Conservation (phyloP, 2,888 invertebrate genomes). For the Iphiclides podalirius region DNA sequence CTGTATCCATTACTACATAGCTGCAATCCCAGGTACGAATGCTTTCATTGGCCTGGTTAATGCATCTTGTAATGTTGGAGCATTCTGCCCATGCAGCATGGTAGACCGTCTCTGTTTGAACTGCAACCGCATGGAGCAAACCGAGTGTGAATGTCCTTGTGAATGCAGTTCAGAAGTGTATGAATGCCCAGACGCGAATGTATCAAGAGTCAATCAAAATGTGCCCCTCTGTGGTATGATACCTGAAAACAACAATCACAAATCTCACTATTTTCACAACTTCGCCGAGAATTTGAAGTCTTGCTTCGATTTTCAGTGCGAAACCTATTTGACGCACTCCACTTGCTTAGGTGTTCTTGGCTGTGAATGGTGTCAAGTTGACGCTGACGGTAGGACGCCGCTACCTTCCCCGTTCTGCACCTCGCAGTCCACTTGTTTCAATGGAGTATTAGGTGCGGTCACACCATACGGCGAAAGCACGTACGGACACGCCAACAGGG, state of each 20-base stretch:
- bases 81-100: constrained; percentile 96
- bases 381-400: constrained; percentile 85
- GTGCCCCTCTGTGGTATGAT: constrained; percentile 68
- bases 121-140: constrained; percentile 96
- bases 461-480: constrained; percentile 90
- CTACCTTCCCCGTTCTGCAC: constrained; percentile 89
- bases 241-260: constrained; percentile 71
- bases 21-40: constrained; percentile 91
- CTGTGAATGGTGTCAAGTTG: constrained; percentile 95
- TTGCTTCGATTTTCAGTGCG: constrained; percentile 86
- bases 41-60: constrained; percentile 93
- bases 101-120: constrained; percentile 93
- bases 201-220: constrained; percentile 50
- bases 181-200: constrained; percentile 57
- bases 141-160: constrained; percentile 96
- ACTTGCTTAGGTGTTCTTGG: constrained; percentile 88
- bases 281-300: constrained; percentile 79
- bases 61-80: constrained; percentile 89
- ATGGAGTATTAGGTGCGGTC: constrained; percentile 90
- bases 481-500: constrained; percentile 70
- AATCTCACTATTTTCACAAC: constrained; percentile 71
- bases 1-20: constrained; percentile 91
- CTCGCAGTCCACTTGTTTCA: constrained; percentile 89
- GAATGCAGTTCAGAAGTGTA: constrained; percentile 85
- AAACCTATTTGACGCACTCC: constrained; percentile 81